A percentile compares a stretch with the other conserved stretches of the same genome.
Conservation (phyloP, 2,113 vertebrate species). For the Origma solitaria region DNA sequence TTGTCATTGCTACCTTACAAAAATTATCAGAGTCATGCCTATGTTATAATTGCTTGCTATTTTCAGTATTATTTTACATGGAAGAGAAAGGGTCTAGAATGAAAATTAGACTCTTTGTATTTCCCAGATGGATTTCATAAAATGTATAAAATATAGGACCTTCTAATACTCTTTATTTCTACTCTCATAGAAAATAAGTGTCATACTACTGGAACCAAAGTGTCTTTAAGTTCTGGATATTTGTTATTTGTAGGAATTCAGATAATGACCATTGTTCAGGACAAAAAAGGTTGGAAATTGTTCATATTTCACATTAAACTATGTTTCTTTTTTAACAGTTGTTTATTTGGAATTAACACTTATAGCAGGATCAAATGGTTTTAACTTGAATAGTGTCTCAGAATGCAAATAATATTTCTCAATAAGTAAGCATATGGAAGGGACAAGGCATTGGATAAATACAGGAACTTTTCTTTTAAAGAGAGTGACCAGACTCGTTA, state of each 20-base stretch:
- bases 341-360: neutral
- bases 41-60: neutral
- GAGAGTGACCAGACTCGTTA: neutral
- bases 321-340: neutral
- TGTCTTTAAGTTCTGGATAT: neutral
- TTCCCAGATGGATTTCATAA: neutral
- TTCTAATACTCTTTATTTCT: neutral
- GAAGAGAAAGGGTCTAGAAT: neutral
- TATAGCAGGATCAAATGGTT: neutral
- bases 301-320: neutral
- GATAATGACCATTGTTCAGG: neutral
- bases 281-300: neutral
- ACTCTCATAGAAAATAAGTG: neutral
- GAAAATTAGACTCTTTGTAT: neutral
- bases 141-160: neutral
- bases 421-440: neutral
- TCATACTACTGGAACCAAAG: neutral
- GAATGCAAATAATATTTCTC: neutral
- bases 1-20: neutral
- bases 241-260: neutral
- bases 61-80: neutral
- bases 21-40: neutral
- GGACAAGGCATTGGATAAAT: neutral
- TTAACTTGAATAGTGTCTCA: neutral
- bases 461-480: neutral